Base-by-base conservation (phyloP, 1,140 invertebrate species). In the Holotrichia oblita region DNA sequence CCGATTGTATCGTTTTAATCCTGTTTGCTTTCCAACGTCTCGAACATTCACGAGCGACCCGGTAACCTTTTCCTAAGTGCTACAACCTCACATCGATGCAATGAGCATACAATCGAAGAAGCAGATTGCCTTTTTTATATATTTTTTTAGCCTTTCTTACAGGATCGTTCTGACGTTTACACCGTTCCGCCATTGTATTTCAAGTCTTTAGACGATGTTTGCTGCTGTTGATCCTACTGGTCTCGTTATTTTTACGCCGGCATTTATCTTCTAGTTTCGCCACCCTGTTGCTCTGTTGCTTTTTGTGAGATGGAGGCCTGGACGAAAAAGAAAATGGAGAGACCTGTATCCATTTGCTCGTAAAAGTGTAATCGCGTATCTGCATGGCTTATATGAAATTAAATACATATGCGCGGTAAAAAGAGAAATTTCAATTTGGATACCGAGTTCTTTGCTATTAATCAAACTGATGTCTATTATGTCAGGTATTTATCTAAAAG, bases 21-120 rank as follows among this genome's bases (percentile, higher is more conserved):
- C 61, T 69, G 61, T 69, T 69, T 69, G 61, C 61, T 69, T 69
- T 69, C 61, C 61, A 69, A 69, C 61, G 61, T 69, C 61, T 69
- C 61, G 8, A 27, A 24, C 61, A 34, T 69, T 24, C 61, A 69
- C 61, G 61, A 69, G 17, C 61, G 61, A 69, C 61, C 61, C 61
- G 22, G 61, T 69, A 69, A 69, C 61, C 61, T 69, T 69, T 69
- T 69, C 27, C 61, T 69, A 69, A 24, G 61, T 69, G 27, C 61
- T 27, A 69, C 61, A 69, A 69, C 61, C 61, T 69, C 22, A 69
- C 61, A 27, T 22, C 61, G 8, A 69, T 69, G 6, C 22, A 34
- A 17, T 2, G 61, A 69, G 27, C 61, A 27, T 12, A 69, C 61
- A 34, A 69, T 69, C 22, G 61, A 17, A 69, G 61, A 22, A 69